Conservation (phyloP, 2,797 vertebrate species). For the Triplophysa yarkandensis region DNA sequence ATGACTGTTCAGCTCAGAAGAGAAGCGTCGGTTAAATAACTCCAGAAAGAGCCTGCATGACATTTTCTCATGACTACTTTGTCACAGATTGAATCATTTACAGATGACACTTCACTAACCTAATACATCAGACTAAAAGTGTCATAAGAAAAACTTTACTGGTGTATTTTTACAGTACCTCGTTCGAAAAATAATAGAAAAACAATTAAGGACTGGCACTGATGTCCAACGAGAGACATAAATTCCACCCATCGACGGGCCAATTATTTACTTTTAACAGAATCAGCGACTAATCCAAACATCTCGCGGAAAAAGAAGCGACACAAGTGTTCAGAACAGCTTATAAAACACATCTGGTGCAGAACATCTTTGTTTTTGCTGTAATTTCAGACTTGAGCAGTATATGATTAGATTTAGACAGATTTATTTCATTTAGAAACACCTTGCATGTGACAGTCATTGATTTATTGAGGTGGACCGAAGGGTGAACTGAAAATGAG, state of each 20-base stretch:
- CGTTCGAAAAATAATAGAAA: neutral
- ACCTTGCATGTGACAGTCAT: neutral
- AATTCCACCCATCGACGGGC: neutral
- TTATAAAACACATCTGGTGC: neutral
- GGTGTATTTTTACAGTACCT: slow-evolving; percentile 3
- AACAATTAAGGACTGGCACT: neutral
- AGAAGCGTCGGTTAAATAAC: neutral
- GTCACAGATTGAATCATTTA: neutral
- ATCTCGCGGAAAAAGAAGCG: neutral
- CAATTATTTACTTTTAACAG: neutral
- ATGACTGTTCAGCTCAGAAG: slow-evolving; percentile 4
- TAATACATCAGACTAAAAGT: neutral
- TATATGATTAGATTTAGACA: neutral
- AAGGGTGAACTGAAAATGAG: neutral
- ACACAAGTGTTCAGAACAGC: slow-evolving; percentile 9
- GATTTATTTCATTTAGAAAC: neutral
- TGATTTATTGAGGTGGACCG: neutral
- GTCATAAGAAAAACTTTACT: neutral
- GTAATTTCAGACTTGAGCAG: neutral
- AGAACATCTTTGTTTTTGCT: neutral
- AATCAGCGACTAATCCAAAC: neutral
- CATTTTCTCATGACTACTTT: neutral
- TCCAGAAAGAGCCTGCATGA: neutral
- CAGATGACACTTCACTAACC: slow-evolving; percentile 8
- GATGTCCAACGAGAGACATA: neutral